These are phyloP conservation scores for Naso thynnoides DNA, from an alignment of 2,797 vertebrate species.

Conservation along the genomic window DNA sequence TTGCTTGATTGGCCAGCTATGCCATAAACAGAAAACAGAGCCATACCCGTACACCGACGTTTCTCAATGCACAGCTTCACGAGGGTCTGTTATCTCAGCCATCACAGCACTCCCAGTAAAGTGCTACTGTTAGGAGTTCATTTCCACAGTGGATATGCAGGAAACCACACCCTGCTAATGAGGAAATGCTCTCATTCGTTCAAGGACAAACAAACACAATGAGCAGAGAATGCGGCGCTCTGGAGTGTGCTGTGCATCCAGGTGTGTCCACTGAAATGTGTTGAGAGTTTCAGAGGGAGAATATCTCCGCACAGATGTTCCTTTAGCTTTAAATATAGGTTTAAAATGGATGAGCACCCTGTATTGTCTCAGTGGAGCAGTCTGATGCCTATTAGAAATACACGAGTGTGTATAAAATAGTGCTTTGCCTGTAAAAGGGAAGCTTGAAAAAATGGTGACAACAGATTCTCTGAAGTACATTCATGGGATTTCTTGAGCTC, in stretches of 20 bases:
- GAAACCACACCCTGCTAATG: conserved; percentile 65
- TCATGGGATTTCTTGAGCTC: conserved; percentile 1
- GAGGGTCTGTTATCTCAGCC: conserved; percentile 29
- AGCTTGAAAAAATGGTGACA: not conserved
- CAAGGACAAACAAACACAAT: conserved; percentile 45
- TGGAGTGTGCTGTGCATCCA: conserved; percentile 59
- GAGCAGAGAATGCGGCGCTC: conserved; percentile 27
- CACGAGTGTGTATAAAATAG: not conserved
- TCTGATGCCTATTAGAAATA: not conserved
- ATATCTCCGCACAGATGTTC: conserved; percentile 43
- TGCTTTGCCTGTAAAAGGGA: not conserved
- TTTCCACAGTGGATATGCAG: conserved; percentile 52
- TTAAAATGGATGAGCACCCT: not conserved
- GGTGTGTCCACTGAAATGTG: conserved; percentile 36
- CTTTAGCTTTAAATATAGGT: not conserved
- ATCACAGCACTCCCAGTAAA: conserved; percentile 51
- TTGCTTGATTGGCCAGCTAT: conserved; percentile 14
- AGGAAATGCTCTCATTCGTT: conserved; percentile 49
- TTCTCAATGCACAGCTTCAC: not conserved
- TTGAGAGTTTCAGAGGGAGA: conserved; percentile 3
- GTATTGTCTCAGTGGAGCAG: not conserved
- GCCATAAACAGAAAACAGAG: conserved; percentile 35
- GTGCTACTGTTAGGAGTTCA: conserved; percentile 42
- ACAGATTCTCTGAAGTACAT: not conserved
- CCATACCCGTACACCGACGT: not conserved